Percentiles rank a stretch among this genome's conserved stretches.
Conservation (phyloP, 1,140 invertebrate species). For the Apis laboriosa region DNA sequence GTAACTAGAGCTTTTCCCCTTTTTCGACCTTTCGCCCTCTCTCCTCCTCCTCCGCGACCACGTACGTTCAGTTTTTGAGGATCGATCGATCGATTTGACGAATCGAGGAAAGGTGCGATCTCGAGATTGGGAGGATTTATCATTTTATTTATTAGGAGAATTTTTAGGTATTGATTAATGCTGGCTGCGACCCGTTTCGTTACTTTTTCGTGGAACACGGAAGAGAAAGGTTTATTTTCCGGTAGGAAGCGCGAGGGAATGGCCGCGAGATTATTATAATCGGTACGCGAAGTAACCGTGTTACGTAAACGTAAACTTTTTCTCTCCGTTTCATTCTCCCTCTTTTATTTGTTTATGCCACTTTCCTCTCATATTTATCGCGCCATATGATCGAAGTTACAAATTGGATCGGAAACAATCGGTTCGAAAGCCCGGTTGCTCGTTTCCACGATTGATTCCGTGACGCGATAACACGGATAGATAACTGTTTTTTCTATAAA, state of each 20-base stretch:
- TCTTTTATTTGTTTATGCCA: not conserved
- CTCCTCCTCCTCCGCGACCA: not conserved
- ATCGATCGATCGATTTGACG: too few relatives aligned
- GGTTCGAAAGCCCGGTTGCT: too few relatives aligned
- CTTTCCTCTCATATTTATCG: not conserved
- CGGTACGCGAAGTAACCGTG: not conserved
- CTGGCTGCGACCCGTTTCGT: not conserved
- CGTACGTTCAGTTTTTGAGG: too few relatives aligned
- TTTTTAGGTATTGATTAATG: not conserved
- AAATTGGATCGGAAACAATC: not conserved
- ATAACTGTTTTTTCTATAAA: not conserved
- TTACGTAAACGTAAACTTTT: constrained; percentile 1
- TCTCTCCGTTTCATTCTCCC: too few relatives aligned
- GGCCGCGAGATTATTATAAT: constrained; percentile 28
- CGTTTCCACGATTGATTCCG: too few relatives aligned
- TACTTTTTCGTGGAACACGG: not conserved
- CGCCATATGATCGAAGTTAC: too few relatives aligned
- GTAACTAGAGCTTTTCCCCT: not conserved
- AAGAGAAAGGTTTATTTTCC: constrained; percentile 47
- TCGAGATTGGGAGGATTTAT: not conserved
- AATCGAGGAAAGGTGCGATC: too few relatives aligned
- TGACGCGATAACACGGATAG: too few relatives aligned
- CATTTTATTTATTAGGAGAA: not conserved
- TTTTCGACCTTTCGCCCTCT: not conserved
- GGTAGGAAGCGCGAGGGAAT: constrained; percentile 4